Evolutionary conservation across 1,140 invertebrate species (phyloP), one percentile per base, ranked within the genome.

Genomic region (Microplitis mediator): DNA sequence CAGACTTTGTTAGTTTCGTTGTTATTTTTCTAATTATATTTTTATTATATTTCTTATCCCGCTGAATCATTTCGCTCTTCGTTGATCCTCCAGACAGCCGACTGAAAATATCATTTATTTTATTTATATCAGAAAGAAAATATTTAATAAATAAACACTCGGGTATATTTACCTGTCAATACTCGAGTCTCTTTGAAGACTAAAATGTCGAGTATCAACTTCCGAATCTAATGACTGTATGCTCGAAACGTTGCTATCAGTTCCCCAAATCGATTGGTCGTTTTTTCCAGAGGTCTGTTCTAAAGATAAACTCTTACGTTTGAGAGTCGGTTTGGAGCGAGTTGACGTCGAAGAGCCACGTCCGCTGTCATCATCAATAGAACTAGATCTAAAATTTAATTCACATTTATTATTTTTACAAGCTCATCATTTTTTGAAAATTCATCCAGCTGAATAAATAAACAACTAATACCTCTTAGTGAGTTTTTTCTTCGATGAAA

Each of bases 1-100:
- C 91, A 0, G 94, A 95, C 88, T 96, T 96, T 8, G 94, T 95
- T 16, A 96, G 85, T 79, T 94, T 94, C 75, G 93, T 94, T 3
- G 85, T 83, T 63, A 97, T 85, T 87, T 95, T 95, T 34, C 93
- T 93, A 79, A 96, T 94, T 58, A 96, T 84, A 45, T 94, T 90
- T 83, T 93, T 93, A 82, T 93, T 92, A 81, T 95, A 94, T 81
- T 94, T 94, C 77, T 95, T 95, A 11, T 87, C 85, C 66, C 89
- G 84, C 3, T 91, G 90, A 3, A 93, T 84, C 68, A 94, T 89
- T 78, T 96, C 95, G 82, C 94, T 96, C 80, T 95, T 94, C 0
- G 93, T 93, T 4, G 95, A 96, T 16, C 93, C 93, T 56, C 91
- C 92, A 0, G 94, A 96, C 63, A 95, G 85, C 60, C 94, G 91